These are phyloP conservation scores for Tricholauxania praeusta DNA, from an alignment of 2,888 invertebrate species.

Conservation along the genomic window DNA sequence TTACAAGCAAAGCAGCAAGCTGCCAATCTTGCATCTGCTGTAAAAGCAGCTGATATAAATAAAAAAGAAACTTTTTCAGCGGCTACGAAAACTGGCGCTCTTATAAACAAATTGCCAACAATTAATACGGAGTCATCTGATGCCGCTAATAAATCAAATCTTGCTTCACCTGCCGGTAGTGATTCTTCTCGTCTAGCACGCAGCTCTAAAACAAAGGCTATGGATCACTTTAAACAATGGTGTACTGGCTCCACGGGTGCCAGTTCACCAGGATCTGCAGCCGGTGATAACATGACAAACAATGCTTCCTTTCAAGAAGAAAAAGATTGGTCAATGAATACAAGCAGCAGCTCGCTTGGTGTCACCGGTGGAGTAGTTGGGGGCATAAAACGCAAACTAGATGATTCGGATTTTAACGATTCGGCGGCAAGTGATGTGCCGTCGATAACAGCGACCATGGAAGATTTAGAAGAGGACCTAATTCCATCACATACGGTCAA, in stretches of 20 bases:
- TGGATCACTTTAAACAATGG: conserved; percentile 88
- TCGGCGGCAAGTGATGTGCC: conserved; percentile 61
- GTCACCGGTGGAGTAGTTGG: conserved; percentile 18
- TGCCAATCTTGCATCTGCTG: conserved; percentile 48
- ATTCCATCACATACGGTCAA: conserved; percentile 70
- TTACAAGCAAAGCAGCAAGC: conserved; percentile 57
- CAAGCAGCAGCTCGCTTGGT: conserved; percentile 40
- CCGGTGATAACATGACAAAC: conserved; percentile 39
- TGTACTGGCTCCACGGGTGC: conserved; percentile 62
- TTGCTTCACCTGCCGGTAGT: conserved; percentile 50
- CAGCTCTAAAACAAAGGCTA: conserved; percentile 80
- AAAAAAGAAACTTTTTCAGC: conserved; percentile 53
- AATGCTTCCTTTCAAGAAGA: conserved; percentile 40
- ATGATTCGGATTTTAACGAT: conserved; percentile 70
- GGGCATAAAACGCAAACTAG: conserved; percentile 68
- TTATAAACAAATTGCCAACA: conserved; percentile 54
- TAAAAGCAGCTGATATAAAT: conserved; percentile 65
- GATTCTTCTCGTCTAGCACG: conserved; percentile 61
- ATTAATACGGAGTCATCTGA: conserved; percentile 6
- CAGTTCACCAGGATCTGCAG: conserved; percentile 42
- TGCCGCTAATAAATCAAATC: conserved; percentile 43
- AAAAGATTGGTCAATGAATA: conserved; percentile 56
- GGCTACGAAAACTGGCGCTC: conserved; percentile 62
- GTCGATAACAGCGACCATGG: conserved; percentile 53
- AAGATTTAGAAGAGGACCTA: conserved; percentile 71